Percentiles rank a stretch among this genome's conserved stretches.
These are phyloP conservation scores for Pantala flavescens DNA, from an alignment of 1,140 invertebrate genomes.

Conservation along the genomic window DNA sequence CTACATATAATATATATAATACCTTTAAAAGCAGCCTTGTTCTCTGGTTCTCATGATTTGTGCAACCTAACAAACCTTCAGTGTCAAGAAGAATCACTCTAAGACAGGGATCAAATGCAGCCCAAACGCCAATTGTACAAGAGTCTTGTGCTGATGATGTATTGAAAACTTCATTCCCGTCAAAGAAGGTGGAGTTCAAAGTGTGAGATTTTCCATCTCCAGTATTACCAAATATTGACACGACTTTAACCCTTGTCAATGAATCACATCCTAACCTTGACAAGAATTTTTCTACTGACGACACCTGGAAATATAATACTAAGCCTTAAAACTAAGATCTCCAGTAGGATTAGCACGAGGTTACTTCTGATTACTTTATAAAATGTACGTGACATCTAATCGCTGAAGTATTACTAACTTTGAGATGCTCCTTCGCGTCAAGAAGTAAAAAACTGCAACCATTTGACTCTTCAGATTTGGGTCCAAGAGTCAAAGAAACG, in stretches of 20 bases:
- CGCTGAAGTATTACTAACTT: conserved; percentile 24
- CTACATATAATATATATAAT: no score
- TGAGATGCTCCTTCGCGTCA: conserved; percentile 40
- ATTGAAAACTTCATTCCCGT: conserved; percentile 59
- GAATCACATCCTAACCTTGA: conserved; percentile 37
- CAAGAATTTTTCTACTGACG: conserved; percentile 40
- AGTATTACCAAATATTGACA: conserved; percentile 80
- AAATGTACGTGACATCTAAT: neutral
- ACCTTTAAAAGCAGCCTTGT: conserved; percentile 66
- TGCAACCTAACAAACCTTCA: conserved; percentile 59
- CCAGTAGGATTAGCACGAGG: neutral
- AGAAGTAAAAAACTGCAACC: conserved; percentile 42
- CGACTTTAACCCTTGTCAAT: conserved; percentile 58
- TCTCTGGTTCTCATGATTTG: conserved; percentile 55
- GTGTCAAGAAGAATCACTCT: conserved; percentile 69
- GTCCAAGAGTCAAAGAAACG: conserved; percentile 26
- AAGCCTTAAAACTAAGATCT: neutral
- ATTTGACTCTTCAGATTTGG: conserved; percentile 22
- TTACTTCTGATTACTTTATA: neutral
- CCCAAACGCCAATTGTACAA: conserved; percentile 73
- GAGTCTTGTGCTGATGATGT: conserved; percentile 61
- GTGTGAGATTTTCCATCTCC: conserved; percentile 79
- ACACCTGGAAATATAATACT: conserved; percentile 33
- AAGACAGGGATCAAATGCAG: conserved; percentile 53
- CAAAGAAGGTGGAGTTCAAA: conserved; percentile 70